A percentile compares a stretch with the other conserved stretches of the same genome.
Evolutionary conservation across 2,113 vertebrate species (phyloP).

Genomic region (Cephalophus harveyi): DNA sequence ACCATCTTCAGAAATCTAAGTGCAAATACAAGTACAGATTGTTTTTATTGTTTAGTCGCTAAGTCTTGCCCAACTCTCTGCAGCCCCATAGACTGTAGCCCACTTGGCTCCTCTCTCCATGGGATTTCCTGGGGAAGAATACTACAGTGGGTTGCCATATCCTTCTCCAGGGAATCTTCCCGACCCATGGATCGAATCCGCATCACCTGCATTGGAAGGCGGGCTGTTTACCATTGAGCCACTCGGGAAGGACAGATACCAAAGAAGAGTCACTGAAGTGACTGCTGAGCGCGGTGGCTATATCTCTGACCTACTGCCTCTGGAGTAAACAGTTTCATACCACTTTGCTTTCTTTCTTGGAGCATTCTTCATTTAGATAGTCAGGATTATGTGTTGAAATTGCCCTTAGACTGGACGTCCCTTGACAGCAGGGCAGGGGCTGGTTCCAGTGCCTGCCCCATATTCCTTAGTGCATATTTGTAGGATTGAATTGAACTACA

Average conservation of each 20-base stretch:
- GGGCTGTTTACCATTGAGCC: neutral
- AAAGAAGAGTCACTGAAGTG: neutral
- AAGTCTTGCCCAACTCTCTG: neutral
- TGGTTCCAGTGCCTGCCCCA: neutral
- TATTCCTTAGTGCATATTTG: neutral
- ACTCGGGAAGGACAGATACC: neutral
- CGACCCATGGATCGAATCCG: neutral
- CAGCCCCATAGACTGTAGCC: neutral
- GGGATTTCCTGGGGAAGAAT: neutral
- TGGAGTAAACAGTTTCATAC: neutral
- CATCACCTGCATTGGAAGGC: neutral
- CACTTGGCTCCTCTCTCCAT: neutral
- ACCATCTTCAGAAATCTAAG: neutral
- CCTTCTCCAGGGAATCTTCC: neutral
- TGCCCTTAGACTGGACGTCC: neutral
- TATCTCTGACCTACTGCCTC: neutral
- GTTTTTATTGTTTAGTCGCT: neutral
- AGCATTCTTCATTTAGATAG: neutral
- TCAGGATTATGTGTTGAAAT: neutral
- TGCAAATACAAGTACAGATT: neutral
- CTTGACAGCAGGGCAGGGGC: neutral
- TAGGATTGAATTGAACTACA: constrained; percentile 11
- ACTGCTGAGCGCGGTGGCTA: neutral
- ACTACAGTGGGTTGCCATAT: neutral
- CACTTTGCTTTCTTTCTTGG: neutral